Base-by-base conservation (phyloP, 2,888 invertebrate species). In the Hyposoter didymator region DNA sequence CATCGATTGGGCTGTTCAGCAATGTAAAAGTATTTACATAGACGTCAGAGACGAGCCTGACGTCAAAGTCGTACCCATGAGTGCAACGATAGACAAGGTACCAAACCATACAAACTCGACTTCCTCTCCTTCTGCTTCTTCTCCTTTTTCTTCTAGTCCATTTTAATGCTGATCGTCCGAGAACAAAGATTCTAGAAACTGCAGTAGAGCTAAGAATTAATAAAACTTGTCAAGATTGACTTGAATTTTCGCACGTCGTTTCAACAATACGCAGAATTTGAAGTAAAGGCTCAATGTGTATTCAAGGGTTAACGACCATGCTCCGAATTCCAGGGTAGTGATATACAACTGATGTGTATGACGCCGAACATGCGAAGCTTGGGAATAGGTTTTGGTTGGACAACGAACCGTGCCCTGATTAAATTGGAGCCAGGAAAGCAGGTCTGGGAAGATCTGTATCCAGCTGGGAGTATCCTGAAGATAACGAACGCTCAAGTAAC, bases 401-500 rank as follows among this genome's bases (percentile, higher is more conserved):
- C 97, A 0, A 96, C 97, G 88, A 97, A 97, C 91, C 96, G 96
- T 81, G 96, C 96, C 12, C 94, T 98, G 17, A 95, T 98, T 32
- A 96, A 96, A 69, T 95, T 97, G 84, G 95, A 95, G 75, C 97
- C 97, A 0, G 96, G 96, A 7, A 95, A 95, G n/a, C 97, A 97
- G 90, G 97, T 97, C 89, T 97, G 97, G 96, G 98, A 98, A 92
- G 97, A 98, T 91, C 95, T 98, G 39, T 97, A 96, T 92, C 98
- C 98, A 0, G 96, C 97, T 82, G 98, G 98, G 10, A 97, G 97
- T 90, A 97, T 98, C 78, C 94, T 98, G 6, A 97, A 97, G 91
- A 96, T 98, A 43, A 96, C 96, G 89, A 97, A 96, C 89, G 96
- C 97, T 67, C 97, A 97, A 95, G 97, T 97, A 93, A 78, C 22